Evolutionary conservation across 2,888 invertebrate genomes (phyloP).

Genomic region (Phalera bucephala): DNA sequence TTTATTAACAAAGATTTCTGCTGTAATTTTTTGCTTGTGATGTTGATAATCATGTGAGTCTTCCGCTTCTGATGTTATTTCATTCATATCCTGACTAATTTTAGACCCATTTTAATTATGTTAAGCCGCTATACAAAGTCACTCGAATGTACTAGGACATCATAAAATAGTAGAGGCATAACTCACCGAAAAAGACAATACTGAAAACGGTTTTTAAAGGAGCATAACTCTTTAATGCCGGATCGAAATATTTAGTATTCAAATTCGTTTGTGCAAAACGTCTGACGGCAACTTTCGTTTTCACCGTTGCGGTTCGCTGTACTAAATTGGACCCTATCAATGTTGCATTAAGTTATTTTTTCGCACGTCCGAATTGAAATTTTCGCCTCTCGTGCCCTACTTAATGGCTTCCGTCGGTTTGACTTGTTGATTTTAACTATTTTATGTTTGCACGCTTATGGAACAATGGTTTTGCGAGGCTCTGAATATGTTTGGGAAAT

Average conservation of each 20-base stretch:
- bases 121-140: no score
- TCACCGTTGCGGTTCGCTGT: constrained; percentile 42
- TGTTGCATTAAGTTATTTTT: constrained; percentile 29
- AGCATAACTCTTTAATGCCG: constrained; percentile 35
- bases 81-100: no score
- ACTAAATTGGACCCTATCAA: constrained; percentile 39
- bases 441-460: constrained; percentile 48
- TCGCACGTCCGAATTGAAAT: constrained; percentile 44
- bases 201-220: not conserved
- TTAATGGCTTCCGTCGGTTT: constrained; percentile 64
- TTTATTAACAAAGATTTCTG: no score
- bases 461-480: constrained; percentile 40
- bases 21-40: no score
- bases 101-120: no score
- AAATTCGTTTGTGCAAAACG: constrained; percentile 78
- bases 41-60: no score
- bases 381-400: constrained; percentile 75
- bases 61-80: no score
- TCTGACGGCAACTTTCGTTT: constrained; percentile 71
- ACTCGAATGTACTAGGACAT: not conserved
- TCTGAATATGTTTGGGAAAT: constrained; percentile 21
- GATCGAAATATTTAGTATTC: constrained; percentile 63
- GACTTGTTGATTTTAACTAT: constrained; percentile 72
- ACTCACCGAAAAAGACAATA: not conserved
- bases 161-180: not conserved